Evolutionary conservation across 2,113 vertebrate species (phyloP).

Genomic region (Hippocampus abdominalis): DNA sequence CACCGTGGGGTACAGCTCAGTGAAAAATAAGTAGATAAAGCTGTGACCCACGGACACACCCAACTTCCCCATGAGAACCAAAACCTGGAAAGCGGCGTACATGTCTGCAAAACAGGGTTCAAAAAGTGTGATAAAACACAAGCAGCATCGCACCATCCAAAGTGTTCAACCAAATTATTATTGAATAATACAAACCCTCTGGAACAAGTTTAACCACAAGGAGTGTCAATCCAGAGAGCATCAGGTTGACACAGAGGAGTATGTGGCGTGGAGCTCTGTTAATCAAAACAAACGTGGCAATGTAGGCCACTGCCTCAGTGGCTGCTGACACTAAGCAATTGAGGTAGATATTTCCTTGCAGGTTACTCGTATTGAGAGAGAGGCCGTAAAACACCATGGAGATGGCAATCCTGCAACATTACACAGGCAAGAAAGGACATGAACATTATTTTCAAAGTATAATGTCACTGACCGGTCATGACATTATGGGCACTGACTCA

Average conservation of each 20-base stretch:
- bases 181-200: constrained; percentile 30
- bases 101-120: constrained; percentile 37
- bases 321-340: constrained; percentile 56
- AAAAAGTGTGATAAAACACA: background rate
- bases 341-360: constrained; percentile 56
- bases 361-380: constrained; percentile 54
- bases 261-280: constrained; percentile 23
- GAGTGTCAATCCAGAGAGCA: constrained; percentile 40
- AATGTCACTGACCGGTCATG: background rate
- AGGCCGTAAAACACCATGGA: constrained; percentile 49
- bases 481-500: no score
- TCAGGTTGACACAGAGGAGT: constrained; percentile 30
- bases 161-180: background rate
- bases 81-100: constrained; percentile 12
- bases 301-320: constrained; percentile 39
- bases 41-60: constrained; percentile 33
- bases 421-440: constrained; percentile 5
- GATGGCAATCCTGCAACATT: constrained; percentile 14
- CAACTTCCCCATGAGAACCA: constrained; percentile 47
- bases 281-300: constrained; percentile 37
- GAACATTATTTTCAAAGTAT: no score
- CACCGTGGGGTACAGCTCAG: constrained; percentile 56
- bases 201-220: constrained; percentile 51
- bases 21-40: constrained; percentile 31
- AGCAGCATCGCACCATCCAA: background rate